Evolutionary conservation across 2,113 vertebrate genomes (phyloP).

Genomic region (Pollimyrus isidori): DNA sequence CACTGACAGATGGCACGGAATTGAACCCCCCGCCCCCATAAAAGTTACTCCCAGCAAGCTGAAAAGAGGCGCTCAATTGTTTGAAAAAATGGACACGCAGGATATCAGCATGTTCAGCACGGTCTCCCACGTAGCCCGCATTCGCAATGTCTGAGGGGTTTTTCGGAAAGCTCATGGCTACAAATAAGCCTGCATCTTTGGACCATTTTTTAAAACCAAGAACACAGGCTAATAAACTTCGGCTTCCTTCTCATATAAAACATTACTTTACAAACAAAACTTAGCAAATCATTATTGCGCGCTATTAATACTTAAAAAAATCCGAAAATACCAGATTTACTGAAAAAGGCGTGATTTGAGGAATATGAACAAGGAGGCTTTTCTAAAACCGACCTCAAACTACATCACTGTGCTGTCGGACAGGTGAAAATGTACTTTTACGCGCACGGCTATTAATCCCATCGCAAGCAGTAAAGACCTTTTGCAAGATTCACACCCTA

Average conservation of each 20-base stretch:
- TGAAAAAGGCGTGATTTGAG: not conserved
- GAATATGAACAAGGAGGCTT: not conserved
- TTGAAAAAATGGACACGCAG: not conserved
- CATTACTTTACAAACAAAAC: not conserved
- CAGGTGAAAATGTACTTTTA: not conserved
- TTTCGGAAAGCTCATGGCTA: not conserved
- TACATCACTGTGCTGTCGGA: not conserved
- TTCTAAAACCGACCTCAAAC: not conserved
- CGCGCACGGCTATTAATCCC: not conserved
- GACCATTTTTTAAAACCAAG: not conserved
- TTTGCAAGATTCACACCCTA: not conserved
- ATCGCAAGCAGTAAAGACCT: not conserved
- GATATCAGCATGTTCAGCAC: not conserved
- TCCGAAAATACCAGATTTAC: not conserved
- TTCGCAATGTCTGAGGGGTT: not conserved
- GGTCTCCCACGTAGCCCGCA: not conserved
- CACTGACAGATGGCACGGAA: constrained; percentile 4
- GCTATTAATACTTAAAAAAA: not conserved
- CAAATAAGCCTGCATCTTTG: not conserved
- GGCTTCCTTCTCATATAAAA: not conserved
- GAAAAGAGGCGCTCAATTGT: not conserved
- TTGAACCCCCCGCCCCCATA: not conserved
- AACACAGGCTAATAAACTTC: not conserved
- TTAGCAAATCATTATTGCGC: not conserved
- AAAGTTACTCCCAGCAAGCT: not conserved